These are phyloP conservation scores for Ditylenchus dipsaci DNA, from an alignment of 1,140 invertebrate genomes.

Conservation along the genomic window DNA sequence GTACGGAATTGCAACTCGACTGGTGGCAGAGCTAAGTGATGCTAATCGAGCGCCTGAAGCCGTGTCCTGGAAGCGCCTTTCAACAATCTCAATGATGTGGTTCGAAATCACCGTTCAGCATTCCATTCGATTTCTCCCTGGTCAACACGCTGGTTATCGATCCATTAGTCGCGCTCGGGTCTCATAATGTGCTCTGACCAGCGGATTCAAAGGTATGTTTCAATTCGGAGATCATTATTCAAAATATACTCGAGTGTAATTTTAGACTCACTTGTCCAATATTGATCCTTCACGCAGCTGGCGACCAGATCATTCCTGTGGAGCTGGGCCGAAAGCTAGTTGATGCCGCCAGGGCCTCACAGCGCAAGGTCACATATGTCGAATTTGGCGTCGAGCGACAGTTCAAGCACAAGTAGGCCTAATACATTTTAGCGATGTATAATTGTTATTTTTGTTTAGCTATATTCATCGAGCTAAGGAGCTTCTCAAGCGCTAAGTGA, in stretches of 20 bases:
- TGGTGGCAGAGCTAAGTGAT: slow-evolving; percentile 47
- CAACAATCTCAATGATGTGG: slow-evolving; percentile 77
- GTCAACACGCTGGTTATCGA: slow-evolving; percentile 14
- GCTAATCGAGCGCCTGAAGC: slow-evolving; percentile 65
- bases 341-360: slow-evolving; percentile 30
- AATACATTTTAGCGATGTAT: no score
- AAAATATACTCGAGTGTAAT: no score
- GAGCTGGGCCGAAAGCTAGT: slow-evolving; percentile 50
- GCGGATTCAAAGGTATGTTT: slow-evolving; percentile 55
- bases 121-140: slow-evolving; percentile 5
- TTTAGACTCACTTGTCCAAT: slow-evolving; percentile 67
- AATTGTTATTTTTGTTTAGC: not conserved
- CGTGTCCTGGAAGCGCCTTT: slow-evolving; percentile 78
- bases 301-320: slow-evolving; percentile 77
- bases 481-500: not conserved
- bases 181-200: slow-evolving; percentile 21
- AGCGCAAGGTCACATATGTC: slow-evolving; percentile 39
- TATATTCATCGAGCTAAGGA: not conserved
- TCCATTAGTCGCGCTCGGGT: slow-evolving; percentile 12
- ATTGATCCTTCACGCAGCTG: slow-evolving; percentile 80
- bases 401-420: not conserved
- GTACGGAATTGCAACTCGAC: slow-evolving; percentile 36
- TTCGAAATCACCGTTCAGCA: slow-evolving; percentile 72
- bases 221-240: no score
- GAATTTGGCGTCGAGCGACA: slow-evolving; percentile 37